Evolutionary conservation across 2,888 invertebrate genomes (phyloP).

Genomic region (Microctonus hyperodae): DNA sequence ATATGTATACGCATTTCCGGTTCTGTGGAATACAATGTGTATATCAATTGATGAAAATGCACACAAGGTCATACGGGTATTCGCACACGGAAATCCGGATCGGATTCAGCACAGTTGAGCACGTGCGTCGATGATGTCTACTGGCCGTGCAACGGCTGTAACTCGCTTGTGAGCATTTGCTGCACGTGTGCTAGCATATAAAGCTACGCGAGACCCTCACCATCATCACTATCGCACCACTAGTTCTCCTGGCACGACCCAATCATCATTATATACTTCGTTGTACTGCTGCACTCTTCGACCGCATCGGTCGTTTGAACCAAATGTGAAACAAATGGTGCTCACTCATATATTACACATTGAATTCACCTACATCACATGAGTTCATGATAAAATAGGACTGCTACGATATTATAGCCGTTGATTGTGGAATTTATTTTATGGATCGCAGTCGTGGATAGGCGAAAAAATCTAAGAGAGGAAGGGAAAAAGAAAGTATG

Average conservation of each 20-base stretch:
- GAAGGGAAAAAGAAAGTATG: background rate
- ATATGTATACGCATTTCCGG: constrained; percentile 48
- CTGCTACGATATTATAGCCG: constrained; percentile 54
- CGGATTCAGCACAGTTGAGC: constrained; percentile 39
- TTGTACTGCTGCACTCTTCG: constrained; percentile 19
- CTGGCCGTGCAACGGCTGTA: constrained; percentile 30
- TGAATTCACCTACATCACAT: constrained; percentile 47
- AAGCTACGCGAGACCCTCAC: constrained; percentile 6
- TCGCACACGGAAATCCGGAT: constrained; percentile 58
- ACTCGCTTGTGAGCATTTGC: constrained; percentile 27
- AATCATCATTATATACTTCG: constrained; percentile 9
- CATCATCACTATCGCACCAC: background rate
- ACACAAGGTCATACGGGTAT: constrained; percentile 57
- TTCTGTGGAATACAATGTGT: constrained; percentile 45
- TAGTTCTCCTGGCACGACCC: background rate
- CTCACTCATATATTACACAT: constrained; percentile 38
- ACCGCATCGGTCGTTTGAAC: constrained; percentile 33
- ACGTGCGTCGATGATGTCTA: constrained; percentile 29
- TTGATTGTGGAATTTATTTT: constrained; percentile 52
- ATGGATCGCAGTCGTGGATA: constrained; percentile 29
- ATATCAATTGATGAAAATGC: constrained; percentile 13
- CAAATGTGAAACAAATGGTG: constrained; percentile 35
- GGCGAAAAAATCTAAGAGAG: background rate
- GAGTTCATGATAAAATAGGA: constrained; percentile 48
- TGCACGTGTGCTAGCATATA: constrained; percentile 37